These are phyloP conservation scores for Ladona fulva DNA, from an alignment of 1,140 invertebrate genomes.

Conservation along the genomic window DNA sequence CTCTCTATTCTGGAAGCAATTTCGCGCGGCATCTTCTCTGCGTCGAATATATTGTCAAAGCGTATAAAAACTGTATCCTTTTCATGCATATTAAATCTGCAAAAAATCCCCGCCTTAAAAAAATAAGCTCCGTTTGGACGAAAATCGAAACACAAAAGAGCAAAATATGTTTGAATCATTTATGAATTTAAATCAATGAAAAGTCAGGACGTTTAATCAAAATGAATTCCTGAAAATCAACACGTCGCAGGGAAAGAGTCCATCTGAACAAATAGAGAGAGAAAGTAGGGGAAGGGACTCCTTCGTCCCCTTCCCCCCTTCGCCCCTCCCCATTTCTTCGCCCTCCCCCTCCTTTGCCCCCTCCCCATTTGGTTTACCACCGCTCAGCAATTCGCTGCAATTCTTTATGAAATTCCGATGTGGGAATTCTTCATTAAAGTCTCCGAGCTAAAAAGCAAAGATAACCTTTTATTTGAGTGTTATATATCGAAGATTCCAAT, in stretches of 20 bases:
- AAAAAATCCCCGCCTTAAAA: background rate
- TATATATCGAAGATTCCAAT: background rate
- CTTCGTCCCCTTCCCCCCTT: background rate
- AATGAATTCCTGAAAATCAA: slow-evolving; percentile 7
- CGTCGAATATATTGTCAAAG: background rate
- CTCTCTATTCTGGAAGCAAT: too few species aligned
- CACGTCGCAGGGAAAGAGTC: slow-evolving; percentile 1
- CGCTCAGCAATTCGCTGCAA: too few species aligned
- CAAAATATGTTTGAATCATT: background rate
- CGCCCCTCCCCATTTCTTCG: background rate
- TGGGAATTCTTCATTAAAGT: too few species aligned
- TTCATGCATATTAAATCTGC: slow-evolving; percentile 2
- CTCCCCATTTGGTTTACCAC: too few species aligned
- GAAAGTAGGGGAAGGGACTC: background rate
- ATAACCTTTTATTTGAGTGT: too few species aligned
- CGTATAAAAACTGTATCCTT: background rate
- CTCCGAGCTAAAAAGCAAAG: too few species aligned
- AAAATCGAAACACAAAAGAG: background rate
- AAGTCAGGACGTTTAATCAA: slow-evolving; percentile 1
- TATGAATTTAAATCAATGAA: slow-evolving; percentile 11
- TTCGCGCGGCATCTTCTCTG: background rate
- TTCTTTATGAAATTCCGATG: too few species aligned
- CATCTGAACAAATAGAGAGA: background rate
- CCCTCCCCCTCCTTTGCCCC: too few species aligned
- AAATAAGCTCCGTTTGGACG: background rate